Base-by-base conservation (phyloP, 2,888 invertebrate species). In the Phasia obesa region DNA sequence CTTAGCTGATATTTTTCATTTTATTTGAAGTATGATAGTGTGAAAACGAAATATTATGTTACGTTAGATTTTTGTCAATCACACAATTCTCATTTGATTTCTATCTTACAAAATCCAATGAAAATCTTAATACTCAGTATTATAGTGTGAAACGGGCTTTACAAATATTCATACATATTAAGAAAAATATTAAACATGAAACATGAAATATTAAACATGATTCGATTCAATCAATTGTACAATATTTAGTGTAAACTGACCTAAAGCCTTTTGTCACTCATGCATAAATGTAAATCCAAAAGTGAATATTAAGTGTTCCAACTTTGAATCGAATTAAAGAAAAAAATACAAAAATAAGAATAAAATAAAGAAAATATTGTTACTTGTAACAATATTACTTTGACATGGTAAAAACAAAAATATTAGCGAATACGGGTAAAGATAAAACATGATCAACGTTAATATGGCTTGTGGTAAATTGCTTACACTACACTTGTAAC, bases 401-500 rank as follows among this genome's bases (percentile, higher is more conserved):
- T 67, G 73, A 67, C 53, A 23, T 35, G n/a, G 17, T 60, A 65
- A 27, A 13, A 53, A n/a, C 19, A 60, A 27, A 5, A 21, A 13
- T 5, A 27, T 15, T 60, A n/a, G 44, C 21, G 23, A 2, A 35
- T 15, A n/a, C n/a, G n/a, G 19, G 17, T 7, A 17, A 17, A 44
- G 59, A 65, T 60, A 70, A 70, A 65, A 57, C 65, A 75, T 67
- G 53, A 80, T 59, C 65, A 65, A 73, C 73, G 67, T 53, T 80
- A 80, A 80, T 80, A 80, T 62, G 73, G 73, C 74, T 80, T 80
- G 73, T 76, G 80, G 73, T 80, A 85, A 80, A 82, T 82, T 84
- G 80, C 84, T 85, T 84, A 80, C 82, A 76, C 84, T 82, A 70
- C 85, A 82, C 85, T 84, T 84, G 75, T 67, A 78, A 51, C 70